phyloP scores from a whole-genome alignment of 2,797 vertebrate species.

The Threskiornis aethiopicus region DNA sequence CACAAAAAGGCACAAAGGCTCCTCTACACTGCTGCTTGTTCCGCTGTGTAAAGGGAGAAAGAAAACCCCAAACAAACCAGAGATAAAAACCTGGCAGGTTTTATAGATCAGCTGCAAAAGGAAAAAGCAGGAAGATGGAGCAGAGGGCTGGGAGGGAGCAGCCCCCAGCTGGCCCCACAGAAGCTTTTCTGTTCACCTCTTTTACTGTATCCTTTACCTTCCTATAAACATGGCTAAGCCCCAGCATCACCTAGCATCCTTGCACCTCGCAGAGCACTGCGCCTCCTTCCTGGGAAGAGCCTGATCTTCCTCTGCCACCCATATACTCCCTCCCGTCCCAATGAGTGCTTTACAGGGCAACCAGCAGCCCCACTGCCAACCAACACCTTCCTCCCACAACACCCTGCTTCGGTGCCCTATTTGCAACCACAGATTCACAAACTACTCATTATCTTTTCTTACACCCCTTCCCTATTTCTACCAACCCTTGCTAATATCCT shows the following conservation, averaged over 20 bases:
- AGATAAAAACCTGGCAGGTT: constrained; percentile 6
- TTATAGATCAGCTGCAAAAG: constrained; percentile 30
- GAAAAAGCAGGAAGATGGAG: neutral
- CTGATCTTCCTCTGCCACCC: neutral
- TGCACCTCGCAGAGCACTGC: neutral
- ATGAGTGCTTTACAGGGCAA: neutral
- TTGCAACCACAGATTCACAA: neutral
- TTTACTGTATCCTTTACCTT: neutral
- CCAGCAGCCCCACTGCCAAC: neutral
- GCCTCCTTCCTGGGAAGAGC: accelerated
- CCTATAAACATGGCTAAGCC: neutral
- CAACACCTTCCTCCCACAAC: neutral
- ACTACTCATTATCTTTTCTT: neutral
- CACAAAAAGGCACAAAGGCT: constrained; percentile 19
- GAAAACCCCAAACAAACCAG: neutral
- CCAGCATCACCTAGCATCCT: neutral
- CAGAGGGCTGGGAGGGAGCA: neutral
- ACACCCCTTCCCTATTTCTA: neutral
- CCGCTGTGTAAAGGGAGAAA: neutral
- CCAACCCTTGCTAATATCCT: neutral
- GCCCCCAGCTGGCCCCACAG: neutral
- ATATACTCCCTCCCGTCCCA: neutral
- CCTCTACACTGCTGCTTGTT: neutral
- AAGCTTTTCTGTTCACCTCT: neutral
- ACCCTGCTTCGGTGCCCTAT: neutral